These are phyloP conservation scores for Centrocercus urophasianus DNA, from an alignment of 2,113 vertebrate species.

Conservation along the genomic window DNA sequence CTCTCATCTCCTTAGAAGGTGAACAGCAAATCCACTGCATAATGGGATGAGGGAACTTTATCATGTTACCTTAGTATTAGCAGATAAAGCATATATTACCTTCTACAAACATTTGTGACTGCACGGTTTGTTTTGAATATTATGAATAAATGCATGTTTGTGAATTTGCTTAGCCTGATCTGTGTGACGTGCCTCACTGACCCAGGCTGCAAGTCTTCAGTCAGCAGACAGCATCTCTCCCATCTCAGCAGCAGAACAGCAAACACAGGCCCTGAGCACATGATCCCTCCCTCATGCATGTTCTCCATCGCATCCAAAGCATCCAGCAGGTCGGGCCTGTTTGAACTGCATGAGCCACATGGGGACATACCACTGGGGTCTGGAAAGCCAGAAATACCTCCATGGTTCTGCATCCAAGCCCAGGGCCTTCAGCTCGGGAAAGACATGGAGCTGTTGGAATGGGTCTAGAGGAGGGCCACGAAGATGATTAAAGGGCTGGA, in stretches of 20 bases:
- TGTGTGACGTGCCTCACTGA: neutral
- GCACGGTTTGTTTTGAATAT: constrained; percentile 22
- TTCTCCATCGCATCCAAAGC: neutral
- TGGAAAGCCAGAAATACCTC: neutral
- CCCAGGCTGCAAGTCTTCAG: accelerated
- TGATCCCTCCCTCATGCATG: accelerated
- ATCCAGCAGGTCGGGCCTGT: neutral
- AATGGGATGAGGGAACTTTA: constrained; percentile 8
- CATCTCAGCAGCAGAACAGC: neutral
- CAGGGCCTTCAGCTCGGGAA: too few species aligned
- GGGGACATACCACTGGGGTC: neutral
- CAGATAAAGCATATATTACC: constrained; percentile 49
- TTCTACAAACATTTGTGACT: constrained; percentile 27
- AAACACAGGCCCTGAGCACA: too few species aligned
- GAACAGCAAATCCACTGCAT: neutral
- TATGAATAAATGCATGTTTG: constrained; percentile 31
- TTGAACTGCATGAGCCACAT: neutral
- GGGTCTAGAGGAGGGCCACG: too few species aligned
- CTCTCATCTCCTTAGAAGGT: neutral
- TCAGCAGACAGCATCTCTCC: accelerated
- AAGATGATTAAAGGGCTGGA: too few species aligned
- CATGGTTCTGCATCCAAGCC: too few species aligned
- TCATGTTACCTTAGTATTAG: neutral
- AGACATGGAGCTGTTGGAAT: too few species aligned
- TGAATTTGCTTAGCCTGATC: neutral